Percentiles rank a stretch among this genome's conserved stretches.
Evolutionary conservation across 1,140 invertebrate genomes (phyloP).

Genomic region (Drosophila neocordata): DNA sequence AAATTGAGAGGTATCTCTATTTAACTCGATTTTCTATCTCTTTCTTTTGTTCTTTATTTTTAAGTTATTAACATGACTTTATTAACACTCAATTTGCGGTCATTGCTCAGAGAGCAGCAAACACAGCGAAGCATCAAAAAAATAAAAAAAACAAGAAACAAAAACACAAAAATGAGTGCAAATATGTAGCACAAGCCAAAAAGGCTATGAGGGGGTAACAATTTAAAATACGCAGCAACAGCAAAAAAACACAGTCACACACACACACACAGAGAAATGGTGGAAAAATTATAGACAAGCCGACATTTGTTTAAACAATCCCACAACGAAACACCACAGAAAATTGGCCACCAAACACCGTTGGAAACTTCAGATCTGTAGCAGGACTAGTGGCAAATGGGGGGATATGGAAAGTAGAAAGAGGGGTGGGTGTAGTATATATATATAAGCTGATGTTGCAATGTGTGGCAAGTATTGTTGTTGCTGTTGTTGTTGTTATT

Average conservation of each 20-base stretch:
- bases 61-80: conserved; percentile 80
- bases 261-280: conserved; percentile 34
- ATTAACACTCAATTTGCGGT: conserved; percentile 80
- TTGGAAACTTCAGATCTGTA: conserved; percentile 39
- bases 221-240: conserved; percentile 47
- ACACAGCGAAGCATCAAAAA: conserved; percentile 52
- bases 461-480: conserved; percentile 29
- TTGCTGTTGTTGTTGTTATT: conserved; percentile 6
- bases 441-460: conserved; percentile 35
- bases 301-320: conserved; percentile 67
- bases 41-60: conserved; percentile 27
- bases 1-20: background rate
- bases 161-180: conserved; percentile 31
- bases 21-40: background rate
- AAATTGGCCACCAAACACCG: conserved; percentile 59
- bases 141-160: conserved; percentile 49
- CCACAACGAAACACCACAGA: conserved; percentile 47
- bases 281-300: conserved; percentile 68
- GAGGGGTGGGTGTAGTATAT: too few relatives aligned
- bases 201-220: conserved; percentile 15
- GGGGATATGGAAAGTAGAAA: conserved; percentile 25
- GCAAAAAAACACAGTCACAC: conserved; percentile 41
- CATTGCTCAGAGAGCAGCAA: conserved; percentile 45
- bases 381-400: conserved; percentile 23
- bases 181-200: conserved; percentile 14